Percentiles rank a stretch among this genome's conserved stretches.
Conservation (phyloP, 2,113 vertebrate genomes). For the Chlorocebus sabaeus region DNA sequence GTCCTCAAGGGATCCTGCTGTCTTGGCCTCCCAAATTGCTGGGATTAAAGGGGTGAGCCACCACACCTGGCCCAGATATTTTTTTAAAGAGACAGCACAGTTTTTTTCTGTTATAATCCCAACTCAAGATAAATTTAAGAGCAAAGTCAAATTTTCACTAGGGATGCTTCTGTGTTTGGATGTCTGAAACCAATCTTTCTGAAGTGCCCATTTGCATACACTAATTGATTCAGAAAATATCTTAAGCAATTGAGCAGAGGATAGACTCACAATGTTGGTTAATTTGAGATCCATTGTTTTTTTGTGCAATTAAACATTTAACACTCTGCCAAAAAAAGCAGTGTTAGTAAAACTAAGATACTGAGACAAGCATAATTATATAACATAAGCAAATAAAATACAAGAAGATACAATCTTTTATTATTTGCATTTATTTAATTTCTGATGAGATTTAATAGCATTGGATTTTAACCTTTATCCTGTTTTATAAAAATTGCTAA, state of each 20-base stretch:
- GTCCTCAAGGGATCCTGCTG: background rate
- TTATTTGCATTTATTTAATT: background rate
- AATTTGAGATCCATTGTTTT: background rate
- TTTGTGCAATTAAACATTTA: conserved; percentile 39
- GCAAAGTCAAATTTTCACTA: background rate
- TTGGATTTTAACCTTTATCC: background rate
- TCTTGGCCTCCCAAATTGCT: background rate
- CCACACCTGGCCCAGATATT: background rate
- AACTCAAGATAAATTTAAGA: background rate
- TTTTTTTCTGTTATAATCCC: background rate
- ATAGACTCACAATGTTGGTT: background rate
- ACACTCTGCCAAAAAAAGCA: background rate
- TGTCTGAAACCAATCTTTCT: background rate
- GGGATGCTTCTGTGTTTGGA: background rate
- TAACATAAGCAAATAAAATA: background rate
- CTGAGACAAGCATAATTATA: background rate
- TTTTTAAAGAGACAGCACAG: background rate
- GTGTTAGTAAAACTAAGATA: background rate
- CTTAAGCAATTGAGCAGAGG: background rate
- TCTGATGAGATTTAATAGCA: background rate
- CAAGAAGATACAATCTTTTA: background rate
- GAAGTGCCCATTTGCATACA: background rate
- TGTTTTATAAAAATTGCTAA: background rate
- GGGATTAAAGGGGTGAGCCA: background rate
- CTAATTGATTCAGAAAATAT: conserved; percentile 8